These are phyloP conservation scores for Brachypalpus laphriformis DNA, from an alignment of 2,888 invertebrate species.

Conservation along the genomic window DNA sequence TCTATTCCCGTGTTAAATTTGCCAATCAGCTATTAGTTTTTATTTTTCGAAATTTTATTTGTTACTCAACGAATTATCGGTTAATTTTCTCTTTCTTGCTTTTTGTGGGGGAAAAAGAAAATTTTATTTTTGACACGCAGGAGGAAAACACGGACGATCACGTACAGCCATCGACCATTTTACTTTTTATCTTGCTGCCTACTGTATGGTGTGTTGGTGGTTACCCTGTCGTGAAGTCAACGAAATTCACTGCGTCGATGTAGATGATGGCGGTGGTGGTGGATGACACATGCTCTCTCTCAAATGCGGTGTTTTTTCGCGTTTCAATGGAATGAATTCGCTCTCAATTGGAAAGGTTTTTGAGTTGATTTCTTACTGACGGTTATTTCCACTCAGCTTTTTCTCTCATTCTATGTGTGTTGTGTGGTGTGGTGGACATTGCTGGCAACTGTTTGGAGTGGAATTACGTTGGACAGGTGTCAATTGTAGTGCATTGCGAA, in stretches of 20 bases:
- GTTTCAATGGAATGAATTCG: constrained; percentile 30
- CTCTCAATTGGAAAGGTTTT: constrained; percentile 71
- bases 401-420: background rate
- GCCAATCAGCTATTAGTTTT: constrained; percentile 6
- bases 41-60: background rate
- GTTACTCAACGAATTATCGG: constrained; percentile 17
- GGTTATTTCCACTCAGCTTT: constrained; percentile 21
- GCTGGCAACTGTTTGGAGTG: constrained; percentile 58
- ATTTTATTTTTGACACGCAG: constrained; percentile 67
- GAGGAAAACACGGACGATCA: constrained; percentile 73
- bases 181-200: constrained; percentile 79
- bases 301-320: constrained; percentile 51
- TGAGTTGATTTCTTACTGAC: constrained; percentile 44
- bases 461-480: constrained; percentile 64
- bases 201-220: constrained; percentile 76
- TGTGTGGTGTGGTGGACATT: constrained; percentile 22
- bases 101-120: constrained; percentile 29
- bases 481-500: constrained; percentile 19
- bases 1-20: constrained; percentile 24
- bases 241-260: constrained; percentile 60
- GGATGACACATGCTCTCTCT: constrained; percentile 70
- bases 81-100: constrained; percentile 21
- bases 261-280: constrained; percentile 49
- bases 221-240: constrained; percentile 73
- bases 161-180: constrained; percentile 79